These are phyloP conservation scores for Fregetta grallaria DNA, from an alignment of 2,113 vertebrate species.

Conservation along the genomic window DNA sequence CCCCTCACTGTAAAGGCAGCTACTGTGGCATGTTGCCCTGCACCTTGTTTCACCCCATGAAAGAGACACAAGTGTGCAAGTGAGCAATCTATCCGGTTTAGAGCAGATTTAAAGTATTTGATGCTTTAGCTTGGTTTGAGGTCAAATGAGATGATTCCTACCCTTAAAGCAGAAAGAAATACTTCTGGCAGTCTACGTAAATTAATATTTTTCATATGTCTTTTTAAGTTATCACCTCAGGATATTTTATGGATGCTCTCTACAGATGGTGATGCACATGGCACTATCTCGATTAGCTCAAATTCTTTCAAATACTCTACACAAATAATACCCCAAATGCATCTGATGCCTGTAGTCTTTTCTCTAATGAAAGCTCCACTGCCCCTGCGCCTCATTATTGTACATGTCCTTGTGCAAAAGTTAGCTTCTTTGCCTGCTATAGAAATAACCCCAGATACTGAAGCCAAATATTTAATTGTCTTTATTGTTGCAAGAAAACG, in stretches of 20 bases:
- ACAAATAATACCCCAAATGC: slow-evolving; percentile 14
- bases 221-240: slow-evolving; percentile 49
- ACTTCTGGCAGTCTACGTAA: not conserved
- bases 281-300: not conserved
- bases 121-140: not conserved
- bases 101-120: not conserved
- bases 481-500: slow-evolving; percentile 30
- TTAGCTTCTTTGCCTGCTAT: not conserved
- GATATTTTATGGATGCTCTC: slow-evolving; percentile 4
- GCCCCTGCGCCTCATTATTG: not conserved
- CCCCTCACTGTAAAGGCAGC: not conserved
- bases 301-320: slow-evolving; percentile 29
- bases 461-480: slow-evolving; percentile 53
- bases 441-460: not conserved
- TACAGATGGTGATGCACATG: slow-evolving; percentile 39
- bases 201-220: not conserved
- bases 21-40: not conserved
- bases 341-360: not conserved
- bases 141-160: not conserved
- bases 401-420: not conserved
- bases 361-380: slow-evolving; percentile 16
- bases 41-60: not conserved
- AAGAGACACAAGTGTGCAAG: not conserved
- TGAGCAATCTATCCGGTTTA: not conserved
- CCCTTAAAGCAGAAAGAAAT: slow-evolving; percentile 2